Evolutionary conservation across 2,888 invertebrate genomes (phyloP), one percentile per base, ranked within the genome.

Genomic region (Melitaea athalia): DNA sequence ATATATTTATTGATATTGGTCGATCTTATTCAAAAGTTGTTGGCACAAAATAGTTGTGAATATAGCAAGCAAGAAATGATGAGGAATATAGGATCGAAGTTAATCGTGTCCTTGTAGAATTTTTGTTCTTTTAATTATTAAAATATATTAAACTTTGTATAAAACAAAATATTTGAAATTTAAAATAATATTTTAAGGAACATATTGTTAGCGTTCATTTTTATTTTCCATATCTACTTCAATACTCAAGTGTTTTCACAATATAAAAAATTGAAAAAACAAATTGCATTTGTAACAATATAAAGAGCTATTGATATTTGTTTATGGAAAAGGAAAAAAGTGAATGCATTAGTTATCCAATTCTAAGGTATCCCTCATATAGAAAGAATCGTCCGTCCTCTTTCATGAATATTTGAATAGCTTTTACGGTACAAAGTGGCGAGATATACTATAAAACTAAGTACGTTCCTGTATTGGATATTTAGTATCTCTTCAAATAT

Each of bases 281-380:
- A 86, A 87, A 89, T 87, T 86, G 81, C 85, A 87, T 89, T 86
- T 85, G 80, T 79, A 82, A 81, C 83, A 80, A 82, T 83, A 80
- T 81, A 78, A 81, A 82, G 81, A 82, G 78, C 82, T 81, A 83
- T 87, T 88, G 87, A 88, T 88, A 85, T 89, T 85, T 88, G 82
- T 85, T 84, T 86, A 85, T 79, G 84, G 85, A 79, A 83, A 78
- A 72, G 83, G 82, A 83, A 83, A 85, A 85, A 85, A 55, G 81
- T 82, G 84, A 84, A 86, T 89, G 88, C 86, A 87, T 89, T 89
- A 85, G 82, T 80, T 81, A 79, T 78, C 77, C 83, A 79, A 66
- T 80, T 83, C 85, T 85, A 67, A 68, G 73, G 68, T 70, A 68
- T 71, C 70, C 69, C 70, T 71, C 57, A 47, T 64, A 65, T 69